phyloP scores from a whole-genome alignment of 2,113 vertebrate species.

The Chiloscyllium plagiosum region DNA sequence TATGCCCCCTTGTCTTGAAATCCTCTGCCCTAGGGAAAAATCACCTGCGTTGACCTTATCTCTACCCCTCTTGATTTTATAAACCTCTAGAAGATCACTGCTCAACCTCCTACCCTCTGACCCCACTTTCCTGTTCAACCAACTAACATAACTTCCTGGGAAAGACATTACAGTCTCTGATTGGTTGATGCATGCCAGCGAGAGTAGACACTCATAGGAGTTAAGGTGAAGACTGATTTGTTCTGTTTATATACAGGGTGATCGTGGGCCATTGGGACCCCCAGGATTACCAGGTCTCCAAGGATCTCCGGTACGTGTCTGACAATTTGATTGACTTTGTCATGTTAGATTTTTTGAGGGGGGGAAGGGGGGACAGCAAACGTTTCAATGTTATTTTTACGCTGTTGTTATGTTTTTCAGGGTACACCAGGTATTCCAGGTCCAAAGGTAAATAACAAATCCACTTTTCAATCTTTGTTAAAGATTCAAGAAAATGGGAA shows the following conservation, averaged over 20 bases:
- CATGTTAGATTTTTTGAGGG: neutral
- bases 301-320: slow-evolving; percentile 74
- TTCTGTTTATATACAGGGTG: slow-evolving; percentile 67
- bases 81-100: too few species aligned
- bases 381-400: neutral
- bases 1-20: too few species aligned
- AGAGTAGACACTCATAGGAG: neutral
- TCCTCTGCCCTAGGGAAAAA: too few species aligned
- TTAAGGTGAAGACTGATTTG: neutral
- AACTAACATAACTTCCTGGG: neutral
- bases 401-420: slow-evolving; percentile 52
- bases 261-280: slow-evolving; percentile 70
- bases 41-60: too few species aligned
- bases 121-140: too few species aligned
- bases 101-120: too few species aligned
- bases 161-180: neutral
- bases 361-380: neutral
- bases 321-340: neutral
- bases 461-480: neutral
- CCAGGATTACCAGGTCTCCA: slow-evolving; percentile 68
- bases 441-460: slow-evolving; percentile 66
- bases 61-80: too few species aligned
- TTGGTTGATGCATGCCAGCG: neutral
- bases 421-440: slow-evolving; percentile 74
- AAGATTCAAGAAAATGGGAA: neutral